Evolutionary conservation across 1,140 invertebrate genomes (phyloP), one percentile per base, ranked within the genome.

Genomic region (Magallana gigas): DNA sequence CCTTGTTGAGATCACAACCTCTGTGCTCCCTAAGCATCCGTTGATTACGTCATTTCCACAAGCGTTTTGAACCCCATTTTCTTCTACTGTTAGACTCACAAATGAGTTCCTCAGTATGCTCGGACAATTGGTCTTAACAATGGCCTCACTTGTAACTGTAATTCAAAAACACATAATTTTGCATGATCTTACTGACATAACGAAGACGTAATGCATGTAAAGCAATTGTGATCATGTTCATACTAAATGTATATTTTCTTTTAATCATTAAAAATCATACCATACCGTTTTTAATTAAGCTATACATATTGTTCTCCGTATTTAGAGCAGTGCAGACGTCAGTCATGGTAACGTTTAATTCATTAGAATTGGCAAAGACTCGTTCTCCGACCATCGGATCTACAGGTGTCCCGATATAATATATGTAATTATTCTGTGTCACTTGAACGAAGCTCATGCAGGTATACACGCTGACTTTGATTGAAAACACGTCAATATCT

Each of bases 251-350:
- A 16, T 16, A n/a, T 64, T 64, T 23, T 5, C 8, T 64, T 16
- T 2, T 48, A 5, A 48, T 48, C 36, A 48, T 48, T 48, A 4
- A 48, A 48, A 48, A 76, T 9, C 23, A 76, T 76, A 12, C 6
- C 68, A 29, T 29, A 76, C 68, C 68, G 36, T 76, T 76, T 76
- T 76, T 76, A 36, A 76, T 76, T 76, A 76, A 12, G 68, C 29
- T 76, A 76, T 76, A 36, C 68, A 29, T 29, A 29, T 76, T 76
- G 68, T 76, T 29, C 11, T 12, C 36, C 14, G 68, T 76, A 8
- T 76, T 36, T 23, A 12, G 68, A 36, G 36, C 18, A 76, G 7
- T 76, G 8, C 68, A 76, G 1, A 76, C 68, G 9, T 36, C 68
- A 76, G 14, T 12, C 68, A 76, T 76, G 8, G 68, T 29, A 36